A percentile compares a stretch with the other conserved stretches of the same genome.
Conservation (phyloP, 2,888 invertebrate species). For the Orchesella flavescens region DNA sequence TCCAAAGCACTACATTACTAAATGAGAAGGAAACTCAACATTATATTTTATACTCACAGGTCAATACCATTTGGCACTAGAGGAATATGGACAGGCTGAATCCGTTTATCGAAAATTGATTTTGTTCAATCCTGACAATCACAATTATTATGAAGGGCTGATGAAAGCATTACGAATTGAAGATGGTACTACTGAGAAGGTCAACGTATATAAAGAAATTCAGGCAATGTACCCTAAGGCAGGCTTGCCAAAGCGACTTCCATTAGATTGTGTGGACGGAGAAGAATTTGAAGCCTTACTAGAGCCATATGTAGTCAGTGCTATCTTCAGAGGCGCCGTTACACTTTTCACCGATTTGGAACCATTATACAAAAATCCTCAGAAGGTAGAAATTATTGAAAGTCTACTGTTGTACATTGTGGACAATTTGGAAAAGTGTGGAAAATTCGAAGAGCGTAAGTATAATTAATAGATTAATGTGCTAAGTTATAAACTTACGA, state of each 20-base stretch:
- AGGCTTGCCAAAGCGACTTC: conserved; percentile 90
- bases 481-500: too few relatives aligned
- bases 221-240: conserved; percentile 87
- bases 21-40: too few relatives aligned
- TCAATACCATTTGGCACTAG: conserved; percentile 75
- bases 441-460: conserved; percentile 79
- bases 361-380: conserved; percentile 81
- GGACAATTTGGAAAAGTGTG: conserved; percentile 82
- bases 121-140: conserved; percentile 96
- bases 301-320: conserved; percentile 65
- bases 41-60: conserved; percentile 79
- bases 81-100: conserved; percentile 81
- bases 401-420: conserved; percentile 88
- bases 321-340: conserved; percentile 95
- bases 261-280: conserved; percentile 88
- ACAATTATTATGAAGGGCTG: conserved; percentile 90
- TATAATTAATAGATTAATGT: too few relatives aligned
- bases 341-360: conserved; percentile 95
- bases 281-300: conserved; percentile 68
- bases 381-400: conserved; percentile 84
- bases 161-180: conserved; percentile 87
- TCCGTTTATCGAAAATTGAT: conserved; percentile 88
- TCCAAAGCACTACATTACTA: too few relatives aligned
- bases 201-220: conserved; percentile 86
- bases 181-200: conserved; percentile 81